phyloP scores from a whole-genome alignment of 2,113 vertebrate species.

The Protomyctophum bolini region DNA sequence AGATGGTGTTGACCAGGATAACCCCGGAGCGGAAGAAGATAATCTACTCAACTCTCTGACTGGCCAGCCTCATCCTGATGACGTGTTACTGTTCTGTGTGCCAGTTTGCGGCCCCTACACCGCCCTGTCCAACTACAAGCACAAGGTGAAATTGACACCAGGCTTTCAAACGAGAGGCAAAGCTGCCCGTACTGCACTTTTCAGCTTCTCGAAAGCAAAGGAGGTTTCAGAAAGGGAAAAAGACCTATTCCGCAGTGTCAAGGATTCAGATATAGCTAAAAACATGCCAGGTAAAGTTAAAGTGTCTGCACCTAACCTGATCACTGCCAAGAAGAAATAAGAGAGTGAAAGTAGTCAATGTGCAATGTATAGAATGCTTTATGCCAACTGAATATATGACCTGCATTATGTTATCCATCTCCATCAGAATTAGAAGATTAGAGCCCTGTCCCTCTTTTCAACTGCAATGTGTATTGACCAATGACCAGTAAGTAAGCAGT shows the following conservation, averaged over 20 bases:
- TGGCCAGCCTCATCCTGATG: constrained; percentile 90
- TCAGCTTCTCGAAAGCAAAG: constrained; percentile 93
- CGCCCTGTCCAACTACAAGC: constrained; percentile 89
- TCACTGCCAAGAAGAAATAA: constrained; percentile 91
- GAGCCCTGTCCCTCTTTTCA: no score
- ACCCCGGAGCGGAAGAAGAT: constrained; percentile 86
- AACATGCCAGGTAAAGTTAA: constrained; percentile 98
- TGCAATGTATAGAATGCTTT: no score
- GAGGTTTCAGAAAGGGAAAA: constrained; percentile 89
- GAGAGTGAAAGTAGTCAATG: background rate
- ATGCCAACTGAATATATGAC: no score
- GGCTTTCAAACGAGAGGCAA: constrained; percentile 97
- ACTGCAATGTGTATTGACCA: no score
- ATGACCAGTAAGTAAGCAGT: no score
- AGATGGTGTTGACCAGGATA: constrained; percentile 90
- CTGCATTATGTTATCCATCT: no score
- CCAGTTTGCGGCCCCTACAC: constrained; percentile 95
- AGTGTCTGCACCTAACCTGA: constrained; percentile 94
- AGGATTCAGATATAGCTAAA: constrained; percentile 93
- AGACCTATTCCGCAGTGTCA: constrained; percentile 94
- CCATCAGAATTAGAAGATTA: no score
- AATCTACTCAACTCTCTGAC: constrained; percentile 89
- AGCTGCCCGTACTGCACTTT: constrained; percentile 93
- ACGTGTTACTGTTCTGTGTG: constrained; percentile 90
- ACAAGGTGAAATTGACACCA: constrained; percentile 96